These are phyloP conservation scores for Machimus atricapillus DNA, from an alignment of 2,888 invertebrate genomes.

Conservation along the genomic window DNA sequence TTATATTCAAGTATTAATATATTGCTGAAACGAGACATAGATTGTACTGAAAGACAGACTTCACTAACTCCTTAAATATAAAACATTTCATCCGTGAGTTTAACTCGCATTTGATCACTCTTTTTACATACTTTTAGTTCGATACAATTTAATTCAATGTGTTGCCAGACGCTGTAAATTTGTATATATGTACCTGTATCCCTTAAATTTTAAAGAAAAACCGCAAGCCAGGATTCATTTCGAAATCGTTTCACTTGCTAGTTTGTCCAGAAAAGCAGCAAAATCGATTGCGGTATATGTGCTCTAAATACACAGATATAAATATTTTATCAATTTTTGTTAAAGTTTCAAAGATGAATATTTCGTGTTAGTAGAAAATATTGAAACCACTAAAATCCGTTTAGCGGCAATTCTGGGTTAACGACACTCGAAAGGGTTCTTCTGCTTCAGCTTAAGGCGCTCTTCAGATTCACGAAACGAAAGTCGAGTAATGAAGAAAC, in stretches of 20 bases:
- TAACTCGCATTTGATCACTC: too few relatives aligned
- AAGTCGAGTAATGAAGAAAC: neutral
- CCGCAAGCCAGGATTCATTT: neutral
- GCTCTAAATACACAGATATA: neutral
- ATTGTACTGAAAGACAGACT: too few relatives aligned
- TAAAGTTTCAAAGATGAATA: neutral
- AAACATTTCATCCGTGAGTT: too few relatives aligned
- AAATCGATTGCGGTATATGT: neutral
- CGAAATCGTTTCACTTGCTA: neutral
- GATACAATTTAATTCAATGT: too few relatives aligned
- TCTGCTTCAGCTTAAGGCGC: neutral
- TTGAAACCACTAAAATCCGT: neutral
- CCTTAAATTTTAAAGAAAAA: neutral
- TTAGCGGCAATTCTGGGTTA: neutral
- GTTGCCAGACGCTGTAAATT: too few relatives aligned
- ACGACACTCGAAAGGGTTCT: neutral
- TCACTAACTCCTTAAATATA: too few relatives aligned
- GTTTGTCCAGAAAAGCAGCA: neutral
- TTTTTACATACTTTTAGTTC: too few relatives aligned
- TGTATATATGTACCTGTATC: too few relatives aligned
- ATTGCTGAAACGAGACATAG: too few relatives aligned
- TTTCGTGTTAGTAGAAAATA: neutral
- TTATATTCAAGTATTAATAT: too few relatives aligned
- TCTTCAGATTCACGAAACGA: neutral
- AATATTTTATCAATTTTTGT: neutral